Percentiles rank a stretch among this genome's conserved stretches.
These are phyloP conservation scores for Lates japonicus DNA, from an alignment of 2,797 vertebrate species.

Conservation along the genomic window DNA sequence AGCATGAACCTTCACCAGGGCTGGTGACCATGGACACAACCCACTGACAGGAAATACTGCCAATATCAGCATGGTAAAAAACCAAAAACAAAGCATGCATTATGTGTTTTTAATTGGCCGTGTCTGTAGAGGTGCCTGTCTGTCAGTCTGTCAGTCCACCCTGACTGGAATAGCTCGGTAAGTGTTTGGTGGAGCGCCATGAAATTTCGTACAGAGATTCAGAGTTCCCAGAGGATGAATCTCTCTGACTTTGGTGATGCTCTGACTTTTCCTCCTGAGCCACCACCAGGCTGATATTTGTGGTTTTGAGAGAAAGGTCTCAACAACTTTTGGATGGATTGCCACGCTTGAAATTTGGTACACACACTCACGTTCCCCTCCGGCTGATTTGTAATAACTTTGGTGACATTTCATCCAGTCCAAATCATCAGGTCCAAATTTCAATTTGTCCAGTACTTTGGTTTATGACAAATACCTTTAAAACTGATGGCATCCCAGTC, in stretches of 20 bases:
- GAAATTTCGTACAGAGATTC: neutral
- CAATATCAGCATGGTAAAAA: neutral
- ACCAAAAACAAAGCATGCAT: too few species aligned
- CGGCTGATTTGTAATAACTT: too few species aligned
- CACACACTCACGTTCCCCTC: neutral
- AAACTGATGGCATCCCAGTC: neutral
- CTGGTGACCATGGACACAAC: neutral
- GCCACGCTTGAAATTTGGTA: neutral
- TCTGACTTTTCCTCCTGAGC: neutral
- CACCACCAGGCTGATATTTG: neutral
- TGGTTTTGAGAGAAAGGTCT: neutral
- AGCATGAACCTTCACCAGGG: constrained; percentile 13
- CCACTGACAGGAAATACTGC: neutral
- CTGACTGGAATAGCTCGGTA: neutral
- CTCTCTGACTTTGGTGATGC: neutral
- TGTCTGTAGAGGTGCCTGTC: neutral
- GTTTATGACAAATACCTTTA: too few species aligned
- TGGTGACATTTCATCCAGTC: too few species aligned
- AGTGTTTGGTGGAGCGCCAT: neutral
- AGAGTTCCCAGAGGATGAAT: neutral
- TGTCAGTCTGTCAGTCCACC: neutral
- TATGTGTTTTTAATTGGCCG: too few species aligned
- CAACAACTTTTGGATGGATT: neutral
- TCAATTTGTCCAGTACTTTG: too few species aligned
- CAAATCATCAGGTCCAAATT: too few species aligned